These are phyloP conservation scores for Camponotus pennsylvanicus DNA, from an alignment of 1,140 invertebrate genomes.

Conservation along the genomic window DNA sequence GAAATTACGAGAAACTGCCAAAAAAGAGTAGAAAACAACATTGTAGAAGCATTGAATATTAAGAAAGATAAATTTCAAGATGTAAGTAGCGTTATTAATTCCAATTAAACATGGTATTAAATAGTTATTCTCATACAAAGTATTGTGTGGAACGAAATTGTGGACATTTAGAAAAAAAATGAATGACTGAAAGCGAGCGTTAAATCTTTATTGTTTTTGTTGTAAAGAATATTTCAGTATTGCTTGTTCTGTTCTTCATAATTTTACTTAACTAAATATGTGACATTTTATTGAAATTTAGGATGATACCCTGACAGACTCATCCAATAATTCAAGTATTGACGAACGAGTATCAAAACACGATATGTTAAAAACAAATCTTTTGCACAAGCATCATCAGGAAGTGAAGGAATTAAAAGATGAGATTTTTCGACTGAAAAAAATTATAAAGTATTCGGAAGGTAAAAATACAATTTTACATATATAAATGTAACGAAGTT, in stretches of 20 bases:
- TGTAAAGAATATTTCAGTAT: background rate
- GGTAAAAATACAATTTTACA: background rate
- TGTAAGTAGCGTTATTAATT: background rate
- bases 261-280: background rate
- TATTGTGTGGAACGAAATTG: background rate
- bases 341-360: background rate
- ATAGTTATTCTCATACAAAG: background rate
- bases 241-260: too few species aligned
- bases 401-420: constrained; percentile 5
- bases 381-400: background rate
- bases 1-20: constrained; percentile 1
- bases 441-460: constrained; percentile 2
- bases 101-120: background rate
- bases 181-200: background rate
- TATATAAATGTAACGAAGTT: too few species aligned
- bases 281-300: constrained; percentile 1
- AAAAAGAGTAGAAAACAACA: background rate
- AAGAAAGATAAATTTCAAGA: constrained; percentile 1
- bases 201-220: background rate
- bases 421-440: background rate
- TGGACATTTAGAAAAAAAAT: background rate
- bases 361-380: background rate
- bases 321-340: background rate
- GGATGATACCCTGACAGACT: background rate
- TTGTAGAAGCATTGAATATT: background rate